phyloP scores from a whole-genome alignment of 2,113 vertebrate species.

The Campylomormyrus numenius region DNA sequence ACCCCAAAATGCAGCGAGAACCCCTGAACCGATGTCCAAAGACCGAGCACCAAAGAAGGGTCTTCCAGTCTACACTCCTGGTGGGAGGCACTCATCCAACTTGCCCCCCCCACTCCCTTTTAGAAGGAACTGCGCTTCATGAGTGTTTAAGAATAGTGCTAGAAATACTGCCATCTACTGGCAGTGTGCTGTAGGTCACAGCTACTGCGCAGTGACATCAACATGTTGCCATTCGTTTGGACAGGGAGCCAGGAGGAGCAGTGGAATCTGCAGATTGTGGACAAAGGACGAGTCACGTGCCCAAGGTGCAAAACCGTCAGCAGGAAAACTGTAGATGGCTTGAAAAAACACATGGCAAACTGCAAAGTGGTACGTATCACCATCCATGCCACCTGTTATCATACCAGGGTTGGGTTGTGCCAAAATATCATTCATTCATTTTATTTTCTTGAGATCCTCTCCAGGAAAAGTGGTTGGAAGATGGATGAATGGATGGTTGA shows the following conservation, averaged over 20 bases:
- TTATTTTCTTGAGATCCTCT: background rate
- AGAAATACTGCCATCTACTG: background rate
- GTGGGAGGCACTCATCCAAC: constrained; percentile 45
- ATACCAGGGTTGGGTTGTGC: background rate
- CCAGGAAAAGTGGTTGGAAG: background rate
- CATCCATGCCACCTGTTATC: background rate
- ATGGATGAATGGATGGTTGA: background rate
- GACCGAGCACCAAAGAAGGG: constrained; percentile 61
- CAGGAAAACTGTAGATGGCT: constrained; percentile 87
- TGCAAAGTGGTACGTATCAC: constrained; percentile 70
- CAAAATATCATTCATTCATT: background rate
- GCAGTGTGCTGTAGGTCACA: background rate
- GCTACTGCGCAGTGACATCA: background rate
- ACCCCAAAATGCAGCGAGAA: constrained; percentile 43
- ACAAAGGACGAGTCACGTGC: constrained; percentile 80
- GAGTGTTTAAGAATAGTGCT: background rate
- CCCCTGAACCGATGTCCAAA: constrained; percentile 53
- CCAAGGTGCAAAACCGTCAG: constrained; percentile 86
- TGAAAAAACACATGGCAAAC: constrained; percentile 89
- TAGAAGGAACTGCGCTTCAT: background rate
- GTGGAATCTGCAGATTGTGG: constrained; percentile 85
- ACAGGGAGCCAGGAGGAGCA: constrained; percentile 82
- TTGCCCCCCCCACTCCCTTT: background rate
- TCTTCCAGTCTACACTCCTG: constrained; percentile 65
- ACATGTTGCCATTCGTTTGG: constrained; percentile 7